Base-by-base conservation (phyloP, 92 coral and sea anemone genomes). In the Siderastrea radians region DNA sequence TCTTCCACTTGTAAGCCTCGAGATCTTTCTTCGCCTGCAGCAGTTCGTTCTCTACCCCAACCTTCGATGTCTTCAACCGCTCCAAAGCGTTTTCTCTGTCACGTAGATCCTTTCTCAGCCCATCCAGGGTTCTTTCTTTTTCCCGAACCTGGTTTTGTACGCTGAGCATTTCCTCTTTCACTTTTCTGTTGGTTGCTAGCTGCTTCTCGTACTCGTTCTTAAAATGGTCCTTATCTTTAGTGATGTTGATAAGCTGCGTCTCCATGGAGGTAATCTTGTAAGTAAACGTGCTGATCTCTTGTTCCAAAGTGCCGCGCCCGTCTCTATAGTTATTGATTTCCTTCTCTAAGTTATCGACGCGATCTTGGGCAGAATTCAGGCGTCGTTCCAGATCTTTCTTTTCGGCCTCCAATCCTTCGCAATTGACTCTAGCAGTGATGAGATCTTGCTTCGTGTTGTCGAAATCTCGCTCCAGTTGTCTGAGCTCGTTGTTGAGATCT, bases 161-260 rank as follows among this genome's bases (percentile, higher is more conserved):
- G 66, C 84, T 87, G 12, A 97, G 87, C 70, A 96, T 80, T 12
- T 95, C 96, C 71, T 95, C 99, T 51, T 96, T 96, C 53, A 80
- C 88, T 75, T 94, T 97, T 59, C 98, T 86, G 84, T 93, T 93
- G 79, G 87, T 86, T 49, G 88, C 93, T 26, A 94, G 98, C 58
- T 94, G 78, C 49, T 81, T 91, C 13, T 91, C 91, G 75, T 89
- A 94, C 87, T 97, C 99, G 81, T 88, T 95, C 91, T 95, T 97
- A 93, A 75, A 97, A 82, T 97, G 98, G n/a, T 94, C 99, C 52
- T 86, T 90, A 80, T 97, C 99, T 83, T 95, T 96, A 77, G 91
- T 75, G 26, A 82, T 77, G 86, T 94, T 97, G 49, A 94, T 88
- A 53, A 97, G 86, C 81, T 97, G 98, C 5, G 97, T 86, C 60